Percentiles rank a stretch among this genome's conserved stretches.
Conservation (phyloP, 2,113 vertebrate species). For the Strix aluco region DNA sequence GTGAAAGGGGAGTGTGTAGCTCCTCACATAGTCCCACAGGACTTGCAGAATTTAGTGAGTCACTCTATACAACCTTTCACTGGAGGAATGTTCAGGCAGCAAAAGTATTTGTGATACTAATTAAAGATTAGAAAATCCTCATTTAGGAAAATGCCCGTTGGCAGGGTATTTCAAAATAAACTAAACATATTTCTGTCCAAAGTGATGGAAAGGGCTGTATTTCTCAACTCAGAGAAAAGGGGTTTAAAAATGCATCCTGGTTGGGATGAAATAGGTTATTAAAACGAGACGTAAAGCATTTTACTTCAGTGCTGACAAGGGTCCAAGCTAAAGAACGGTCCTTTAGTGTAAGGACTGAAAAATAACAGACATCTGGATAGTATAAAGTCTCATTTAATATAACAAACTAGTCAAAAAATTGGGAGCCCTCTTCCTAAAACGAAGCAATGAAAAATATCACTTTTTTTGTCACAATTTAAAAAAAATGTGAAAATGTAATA, state of each 20-base stretch:
- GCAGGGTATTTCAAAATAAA: background rate
- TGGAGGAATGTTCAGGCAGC: background rate
- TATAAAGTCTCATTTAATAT: background rate
- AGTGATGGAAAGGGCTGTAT: background rate
- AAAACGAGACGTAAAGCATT: background rate
- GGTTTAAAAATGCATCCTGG: background rate
- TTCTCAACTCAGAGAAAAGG: background rate
- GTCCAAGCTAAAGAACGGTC: background rate
- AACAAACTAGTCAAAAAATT: background rate
- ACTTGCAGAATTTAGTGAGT: background rate
- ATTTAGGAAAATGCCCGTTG: conserved; percentile 2
- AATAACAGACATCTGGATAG: background rate
- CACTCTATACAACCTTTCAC: background rate
- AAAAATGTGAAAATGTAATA: background rate
- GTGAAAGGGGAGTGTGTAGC: conserved; percentile 12
- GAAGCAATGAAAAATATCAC: background rate
- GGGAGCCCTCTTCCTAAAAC: background rate
- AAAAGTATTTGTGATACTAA: conserved; percentile 44
- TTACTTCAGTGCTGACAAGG: background rate
- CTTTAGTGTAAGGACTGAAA: background rate
- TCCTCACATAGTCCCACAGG: background rate
- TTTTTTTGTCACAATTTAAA: background rate
- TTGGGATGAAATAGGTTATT: background rate
- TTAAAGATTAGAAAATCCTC: conserved; percentile 39
- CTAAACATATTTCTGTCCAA: background rate